Evolutionary conservation across 2,888 invertebrate genomes (phyloP).

Genomic region (Orchestes rusci): DNA sequence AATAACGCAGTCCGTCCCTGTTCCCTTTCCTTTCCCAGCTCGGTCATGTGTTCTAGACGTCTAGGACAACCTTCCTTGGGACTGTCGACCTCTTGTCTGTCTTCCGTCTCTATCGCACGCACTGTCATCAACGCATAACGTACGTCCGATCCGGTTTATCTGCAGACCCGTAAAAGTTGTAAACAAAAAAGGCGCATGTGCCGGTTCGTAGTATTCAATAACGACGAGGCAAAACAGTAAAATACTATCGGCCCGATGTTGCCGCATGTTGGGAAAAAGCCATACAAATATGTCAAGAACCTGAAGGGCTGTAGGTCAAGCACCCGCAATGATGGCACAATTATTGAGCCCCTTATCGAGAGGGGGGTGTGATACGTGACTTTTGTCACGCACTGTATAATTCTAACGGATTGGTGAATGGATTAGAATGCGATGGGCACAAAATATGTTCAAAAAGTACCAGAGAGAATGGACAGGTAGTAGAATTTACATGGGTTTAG

Average conservation of each 20-base stretch:
- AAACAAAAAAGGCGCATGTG: slow-evolving; percentile 49
- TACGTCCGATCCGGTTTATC: slow-evolving; percentile 7
- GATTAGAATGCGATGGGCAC: too few relatives aligned
- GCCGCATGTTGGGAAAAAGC: slow-evolving; percentile 1
- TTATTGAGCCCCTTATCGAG: too few relatives aligned
- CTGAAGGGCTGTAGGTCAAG: too few relatives aligned
- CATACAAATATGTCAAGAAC: too few relatives aligned
- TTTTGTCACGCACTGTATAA: too few relatives aligned
- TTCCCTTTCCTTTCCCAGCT: slow-evolving; percentile 36
- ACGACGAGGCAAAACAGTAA: slow-evolving; percentile 29
- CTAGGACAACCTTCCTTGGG: slow-evolving; percentile 33
- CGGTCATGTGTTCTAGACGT: slow-evolving; percentile 38
- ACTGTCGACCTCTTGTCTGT: slow-evolving; percentile 25
- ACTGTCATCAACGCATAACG: neutral
- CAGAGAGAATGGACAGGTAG: too few relatives aligned
- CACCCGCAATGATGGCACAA: too few relatives aligned
- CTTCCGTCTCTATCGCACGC: slow-evolving; percentile 17
- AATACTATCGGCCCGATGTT: slow-evolving; percentile 11
- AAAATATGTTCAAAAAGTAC: too few relatives aligned
- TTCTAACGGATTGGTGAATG: too few relatives aligned
- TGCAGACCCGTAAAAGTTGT: slow-evolving; percentile 38
- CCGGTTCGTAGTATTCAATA: slow-evolving; percentile 42
- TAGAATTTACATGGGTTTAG: too few relatives aligned
- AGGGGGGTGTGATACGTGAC: too few relatives aligned
- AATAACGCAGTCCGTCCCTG: neutral